Evolutionary conservation across 2,888 invertebrate species (phyloP).

Genomic region (Acronicta alni): DNA sequence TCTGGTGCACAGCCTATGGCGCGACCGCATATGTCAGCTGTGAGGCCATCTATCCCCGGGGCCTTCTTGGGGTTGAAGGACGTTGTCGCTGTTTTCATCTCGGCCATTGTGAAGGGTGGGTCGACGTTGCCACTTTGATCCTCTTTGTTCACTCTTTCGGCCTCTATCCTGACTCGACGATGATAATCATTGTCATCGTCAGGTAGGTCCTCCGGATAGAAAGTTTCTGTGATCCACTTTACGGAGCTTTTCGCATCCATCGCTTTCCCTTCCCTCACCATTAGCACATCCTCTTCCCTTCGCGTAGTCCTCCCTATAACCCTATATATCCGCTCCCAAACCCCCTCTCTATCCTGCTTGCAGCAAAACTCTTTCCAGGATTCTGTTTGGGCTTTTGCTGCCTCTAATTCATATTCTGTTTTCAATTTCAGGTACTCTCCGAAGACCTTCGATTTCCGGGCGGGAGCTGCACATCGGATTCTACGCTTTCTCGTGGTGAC

Average conservation of each 20-base stretch:
- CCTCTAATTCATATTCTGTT: conserved; percentile 23
- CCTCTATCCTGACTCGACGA: conserved; percentile 15
- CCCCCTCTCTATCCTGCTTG: conserved; percentile 29
- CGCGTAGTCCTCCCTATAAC: conserved; percentile 7
- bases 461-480: conserved; percentile 2
- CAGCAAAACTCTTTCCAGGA: conserved; percentile 49
- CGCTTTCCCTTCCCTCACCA: not conserved
- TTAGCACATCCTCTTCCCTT: conserved; percentile 8
- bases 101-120: conserved; percentile 26
- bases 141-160: not conserved
- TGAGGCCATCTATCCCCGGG: conserved; percentile 18
- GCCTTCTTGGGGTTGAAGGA: conserved; percentile 45
- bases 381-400: conserved; percentile 24
- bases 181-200: not conserved
- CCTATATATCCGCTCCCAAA: too few relatives aligned
- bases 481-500: conserved; percentile 13
- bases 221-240: not conserved
- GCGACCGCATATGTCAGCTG: conserved; percentile 14
- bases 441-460: conserved; percentile 22
- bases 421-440: conserved; percentile 41
- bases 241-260: not conserved
- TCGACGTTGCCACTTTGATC: conserved; percentile 8
- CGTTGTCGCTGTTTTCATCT: not conserved
- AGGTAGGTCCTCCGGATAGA: conserved; percentile 1
- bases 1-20: not conserved